A percentile compares a stretch with the other conserved stretches of the same genome.
phyloP scores from a whole-genome alignment of 2,888 invertebrate genomes.

The Polymixis flavicincta region DNA sequence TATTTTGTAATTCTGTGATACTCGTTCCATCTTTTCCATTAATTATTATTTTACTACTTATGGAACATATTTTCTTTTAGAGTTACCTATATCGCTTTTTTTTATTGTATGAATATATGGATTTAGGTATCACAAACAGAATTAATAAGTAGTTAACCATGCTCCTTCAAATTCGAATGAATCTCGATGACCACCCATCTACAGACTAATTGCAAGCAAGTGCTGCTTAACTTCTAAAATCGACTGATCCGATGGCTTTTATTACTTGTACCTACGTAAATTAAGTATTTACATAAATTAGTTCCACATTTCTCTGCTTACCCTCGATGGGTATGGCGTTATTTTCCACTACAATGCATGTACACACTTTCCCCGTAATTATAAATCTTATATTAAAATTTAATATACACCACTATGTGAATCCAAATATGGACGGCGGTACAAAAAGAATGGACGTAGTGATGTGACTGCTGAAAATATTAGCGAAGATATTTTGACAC shows the following conservation, averaged over 20 bases:
- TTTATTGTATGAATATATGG: not conserved
- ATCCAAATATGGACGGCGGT: conserved; percentile 48
- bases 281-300: conserved; percentile 18
- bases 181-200: not conserved
- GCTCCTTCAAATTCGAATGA: not conserved
- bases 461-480: conserved; percentile 34
- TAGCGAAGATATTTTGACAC: not conserved
- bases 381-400: conserved; percentile 59
- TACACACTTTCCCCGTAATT: conserved; percentile 53
- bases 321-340: conserved; percentile 32
- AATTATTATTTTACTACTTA: too few species aligned
- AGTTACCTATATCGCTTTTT: not conserved
- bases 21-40: not conserved
- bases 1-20: not conserved
- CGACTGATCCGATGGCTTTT: not conserved
- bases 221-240: not conserved
- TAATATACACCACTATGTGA: conserved; percentile 25
- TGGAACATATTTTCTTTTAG: too few species aligned
- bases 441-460: conserved; percentile 50
- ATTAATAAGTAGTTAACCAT: not conserved
- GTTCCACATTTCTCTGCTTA: conserved; percentile 24
- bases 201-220: accelerated
- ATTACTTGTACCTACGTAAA: not conserved
- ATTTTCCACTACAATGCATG: conserved; percentile 59
- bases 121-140: too few species aligned